Evolutionary conservation across 1,140 invertebrate species (phyloP).

Genomic region (Calephelis virginiensis): DNA sequence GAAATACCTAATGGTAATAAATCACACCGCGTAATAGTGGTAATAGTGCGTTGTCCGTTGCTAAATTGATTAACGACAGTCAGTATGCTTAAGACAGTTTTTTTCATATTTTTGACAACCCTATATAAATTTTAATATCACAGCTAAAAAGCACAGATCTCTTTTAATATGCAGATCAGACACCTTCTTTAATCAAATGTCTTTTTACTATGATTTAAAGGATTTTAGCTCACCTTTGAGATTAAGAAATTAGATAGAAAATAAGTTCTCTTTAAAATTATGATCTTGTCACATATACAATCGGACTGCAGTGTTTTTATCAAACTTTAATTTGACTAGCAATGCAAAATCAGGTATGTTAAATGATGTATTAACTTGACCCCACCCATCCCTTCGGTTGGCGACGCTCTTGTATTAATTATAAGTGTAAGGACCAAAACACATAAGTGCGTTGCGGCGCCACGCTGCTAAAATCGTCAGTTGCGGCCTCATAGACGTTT

Average conservation of each 20-base stretch:
- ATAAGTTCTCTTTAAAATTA: conserved; percentile 3
- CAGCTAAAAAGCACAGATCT: not conserved
- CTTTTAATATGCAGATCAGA: conserved; percentile 14
- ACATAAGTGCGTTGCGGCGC: too few species aligned
- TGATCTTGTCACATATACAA: conserved; percentile 12
- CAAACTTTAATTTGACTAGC: not conserved
- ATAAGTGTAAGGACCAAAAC: too few species aligned
- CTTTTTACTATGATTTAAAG: conserved; percentile 17
- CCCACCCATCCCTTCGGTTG: too few species aligned
- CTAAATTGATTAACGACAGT: too few species aligned
- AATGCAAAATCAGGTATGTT: not conserved
- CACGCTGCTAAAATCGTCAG: too few species aligned
- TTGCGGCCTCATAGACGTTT: too few species aligned
- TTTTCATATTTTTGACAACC: too few species aligned
- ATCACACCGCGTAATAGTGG: too few species aligned
- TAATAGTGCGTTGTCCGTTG: too few species aligned
- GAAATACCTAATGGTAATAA: too few species aligned
- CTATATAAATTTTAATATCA: not conserved
- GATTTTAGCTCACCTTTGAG: conserved; percentile 8
- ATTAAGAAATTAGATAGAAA: conserved; percentile 13
- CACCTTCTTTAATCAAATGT: conserved; percentile 16
- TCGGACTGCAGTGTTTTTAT: conserved; percentile 14
- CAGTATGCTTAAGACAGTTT: too few species aligned
- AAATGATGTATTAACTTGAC: not conserved
- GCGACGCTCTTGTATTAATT: too few species aligned